Evolutionary conservation across 2,113 vertebrate genomes (phyloP), one percentile per base, ranked within the genome.

Genomic region (Turdus rufiventris): DNA sequence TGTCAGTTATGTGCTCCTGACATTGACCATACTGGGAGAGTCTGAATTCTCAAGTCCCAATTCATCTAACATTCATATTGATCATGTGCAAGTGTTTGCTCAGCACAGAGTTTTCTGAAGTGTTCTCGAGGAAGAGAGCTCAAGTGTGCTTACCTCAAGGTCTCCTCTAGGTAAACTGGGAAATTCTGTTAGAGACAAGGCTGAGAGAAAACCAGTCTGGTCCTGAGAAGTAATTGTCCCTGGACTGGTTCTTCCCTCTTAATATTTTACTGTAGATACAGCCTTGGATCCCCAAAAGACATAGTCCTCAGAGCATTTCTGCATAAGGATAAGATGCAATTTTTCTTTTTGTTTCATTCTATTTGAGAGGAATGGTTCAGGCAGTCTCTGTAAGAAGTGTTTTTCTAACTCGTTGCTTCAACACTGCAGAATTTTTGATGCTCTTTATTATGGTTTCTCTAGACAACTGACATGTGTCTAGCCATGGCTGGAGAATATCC

Each of bases 111-210:
- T 74, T 94, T 85, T 89, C 85, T 93, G 91, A 96, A 92, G 72
- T 70, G 42, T 57, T 93, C 73, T 96, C 76, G 67, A 91, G 75
- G 54, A 88, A 26, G 18, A 76, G 47, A 66, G 51, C 58, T 91
- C 31, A 61, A 93, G 82, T 94, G 42, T 93, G 61, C 93, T 94
- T 95, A 85, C 36, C 29, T 91, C 82, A 91, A 91, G 85, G 90
- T 94, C 75, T 85, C 11, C 53, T 86, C 24, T 62, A 91, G 34
- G 20, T 85, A 83, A 88, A 54, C 60, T 65, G 38, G 33, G 47
- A 85, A 90, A 16, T 13, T 83, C 53, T 68, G 24, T 38, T 48
- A 66, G 58, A 95, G n/a, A 73, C 3, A 8, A 88, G 54, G 26
- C 56, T 86, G 38, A 79, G 16, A 85, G 19, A 43, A 85, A 80